Evolutionary conservation across 1,140 invertebrate genomes (phyloP), one percentile per base, ranked within the genome.

Genomic region (Zaprionus kolodkinae): DNA sequence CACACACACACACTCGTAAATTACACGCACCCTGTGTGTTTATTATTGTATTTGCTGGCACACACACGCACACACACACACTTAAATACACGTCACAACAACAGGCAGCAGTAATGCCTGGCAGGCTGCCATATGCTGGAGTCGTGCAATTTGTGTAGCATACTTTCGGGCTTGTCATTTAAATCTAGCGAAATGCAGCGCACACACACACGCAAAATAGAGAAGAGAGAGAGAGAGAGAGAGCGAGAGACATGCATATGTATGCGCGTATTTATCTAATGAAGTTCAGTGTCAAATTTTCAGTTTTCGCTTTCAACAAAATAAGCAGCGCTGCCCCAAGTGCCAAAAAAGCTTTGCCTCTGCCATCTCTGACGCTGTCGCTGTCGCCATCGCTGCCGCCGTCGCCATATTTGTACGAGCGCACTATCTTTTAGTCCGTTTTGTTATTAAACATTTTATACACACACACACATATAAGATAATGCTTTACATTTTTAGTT

Each of bases 211-310:
- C 21, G 40, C 59, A 66, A 30, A 9, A 13, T n/a, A n/a, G n/a
- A n/a, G n/a, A n/a, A 21, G 21, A 1, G 21, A 21, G 21, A 21
- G 21, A 21, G 21, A 21, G 21, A 21, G 21, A 21, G 21, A 21
- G 21, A 21, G 21, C n/a, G 21, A 21, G 21, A n/a, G 52, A 56
- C n/a, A 60, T 27, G 25, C 48, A 57, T 21, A 71, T 36, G 40
- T 30, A 72, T 40, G 43, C 15, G 48, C 27, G 54, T 27, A 50
- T 13, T 59, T 13, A 45, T 45, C 66, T 71, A 65, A 67, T 88
- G 84, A 87, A 87, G 84, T 87, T 87, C 84, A 87, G 76, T 87
- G 84, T 88, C 84, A 87, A 87, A 88, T 83, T 84, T 83, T 88
- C 80, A 67, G 15, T 45, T 78, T 71, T 88, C 81, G 68, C 68